phyloP scores from a whole-genome alignment of 1,140 invertebrate species.

The Phenacoccus solenopsis region DNA sequence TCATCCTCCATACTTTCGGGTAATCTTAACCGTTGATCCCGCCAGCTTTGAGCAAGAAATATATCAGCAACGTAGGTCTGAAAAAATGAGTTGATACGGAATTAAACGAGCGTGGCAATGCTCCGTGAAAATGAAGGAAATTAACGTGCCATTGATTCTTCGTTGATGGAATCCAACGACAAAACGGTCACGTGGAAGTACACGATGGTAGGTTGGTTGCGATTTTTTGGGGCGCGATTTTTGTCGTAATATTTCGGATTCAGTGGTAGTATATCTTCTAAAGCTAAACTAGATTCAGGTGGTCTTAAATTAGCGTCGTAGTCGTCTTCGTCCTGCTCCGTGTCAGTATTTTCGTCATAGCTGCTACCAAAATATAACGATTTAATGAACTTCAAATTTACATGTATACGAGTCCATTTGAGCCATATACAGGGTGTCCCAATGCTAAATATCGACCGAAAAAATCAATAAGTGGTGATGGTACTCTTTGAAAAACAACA shows the following conservation, averaged over 20 bases:
- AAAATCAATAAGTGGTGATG: too few species aligned
- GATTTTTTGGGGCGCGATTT: constrained; percentile 69
- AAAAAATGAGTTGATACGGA: constrained; percentile 22
- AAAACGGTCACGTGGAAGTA: constrained; percentile 81
- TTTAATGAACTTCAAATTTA: neutral
- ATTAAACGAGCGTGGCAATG: too few species aligned
- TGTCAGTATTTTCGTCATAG: neutral
- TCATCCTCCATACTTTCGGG: constrained; percentile 89
- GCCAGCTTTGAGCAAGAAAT: constrained; percentile 82
- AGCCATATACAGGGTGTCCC: too few species aligned
- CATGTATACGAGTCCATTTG: too few species aligned
- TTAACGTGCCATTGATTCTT: constrained; percentile 72
- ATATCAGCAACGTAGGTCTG: constrained; percentile 87
- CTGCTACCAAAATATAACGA: neutral
- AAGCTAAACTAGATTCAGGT: constrained; percentile 49
- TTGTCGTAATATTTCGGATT: constrained; percentile 80
- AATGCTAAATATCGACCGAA: too few species aligned
- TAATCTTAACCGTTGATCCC: constrained; percentile 67
- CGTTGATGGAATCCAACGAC: constrained; percentile 76
- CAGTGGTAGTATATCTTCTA: constrained; percentile 67
- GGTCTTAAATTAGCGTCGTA: constrained; percentile 19
- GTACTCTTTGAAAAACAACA: too few species aligned
- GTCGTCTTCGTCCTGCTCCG: neutral
- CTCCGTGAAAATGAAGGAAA: too few species aligned
- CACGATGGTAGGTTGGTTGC: constrained; percentile 71